Percentiles rank a stretch among this genome's conserved stretches.
phyloP scores from a whole-genome alignment of 2,113 vertebrate genomes.

The Chauna torquata region DNA sequence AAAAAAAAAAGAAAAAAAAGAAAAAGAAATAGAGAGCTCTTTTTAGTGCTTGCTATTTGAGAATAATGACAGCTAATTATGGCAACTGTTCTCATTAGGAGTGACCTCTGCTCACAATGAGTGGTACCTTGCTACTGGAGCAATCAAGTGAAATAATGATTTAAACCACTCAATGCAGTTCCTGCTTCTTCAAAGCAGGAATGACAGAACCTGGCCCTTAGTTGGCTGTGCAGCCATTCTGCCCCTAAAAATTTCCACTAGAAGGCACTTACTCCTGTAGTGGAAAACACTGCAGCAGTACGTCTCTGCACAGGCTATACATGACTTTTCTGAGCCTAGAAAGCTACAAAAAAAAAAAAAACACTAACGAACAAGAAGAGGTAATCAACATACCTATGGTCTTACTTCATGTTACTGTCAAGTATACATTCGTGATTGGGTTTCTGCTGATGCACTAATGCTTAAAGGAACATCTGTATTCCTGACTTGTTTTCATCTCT shows the following conservation, averaged over 20 bases:
- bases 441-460: not conserved
- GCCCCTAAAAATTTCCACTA: not conserved
- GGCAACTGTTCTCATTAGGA: not conserved
- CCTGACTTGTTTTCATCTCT: not conserved
- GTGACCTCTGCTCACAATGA: not conserved
- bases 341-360: not conserved
- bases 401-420: not conserved
- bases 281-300: not conserved
- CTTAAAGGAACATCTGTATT: not conserved
- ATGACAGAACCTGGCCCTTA: not conserved
- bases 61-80: conserved; percentile 48
- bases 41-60: conserved; percentile 9
- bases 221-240: not conserved
- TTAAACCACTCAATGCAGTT: not conserved
- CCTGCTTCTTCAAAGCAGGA: not conserved
- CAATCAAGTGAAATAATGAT: not conserved
- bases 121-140: not conserved
- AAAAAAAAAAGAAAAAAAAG: not conserved
- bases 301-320: not conserved
- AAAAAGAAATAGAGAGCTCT: not conserved
- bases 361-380: not conserved
- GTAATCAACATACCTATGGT: not conserved
- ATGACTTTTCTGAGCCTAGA: not conserved
- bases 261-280: not conserved
- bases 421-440: not conserved